Conservation (phyloP, 64 coral and sea anemone species). For the Catalaphyllia jardinei region DNA sequence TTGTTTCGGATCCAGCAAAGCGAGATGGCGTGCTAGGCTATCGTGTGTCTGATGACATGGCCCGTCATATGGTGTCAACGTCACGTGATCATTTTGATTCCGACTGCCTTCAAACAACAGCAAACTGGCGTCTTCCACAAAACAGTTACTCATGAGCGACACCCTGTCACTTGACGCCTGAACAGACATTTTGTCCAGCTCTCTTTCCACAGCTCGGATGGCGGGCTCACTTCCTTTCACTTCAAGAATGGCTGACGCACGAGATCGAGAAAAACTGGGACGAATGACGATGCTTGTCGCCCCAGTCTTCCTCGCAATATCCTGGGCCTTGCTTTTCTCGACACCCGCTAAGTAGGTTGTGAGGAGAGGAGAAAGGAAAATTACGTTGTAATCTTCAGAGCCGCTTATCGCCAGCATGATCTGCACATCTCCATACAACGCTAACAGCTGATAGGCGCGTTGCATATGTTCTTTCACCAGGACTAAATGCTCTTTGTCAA, state of each 20-base stretch:
- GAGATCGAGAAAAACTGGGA: constrained; percentile 38
- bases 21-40: constrained; percentile 5
- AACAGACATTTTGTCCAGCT: constrained; percentile 65
- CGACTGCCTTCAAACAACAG: constrained; percentile 81
- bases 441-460: constrained; percentile 80
- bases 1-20: not conserved
- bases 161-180: constrained; percentile 58
- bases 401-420: constrained; percentile 67
- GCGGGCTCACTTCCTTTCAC: constrained; percentile 81
- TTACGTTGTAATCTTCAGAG: constrained; percentile 61
- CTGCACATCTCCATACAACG: constrained; percentile 70
- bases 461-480: constrained; percentile 87
- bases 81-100: constrained; percentile 32
- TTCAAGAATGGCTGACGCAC: constrained; percentile 61
- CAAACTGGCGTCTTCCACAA: constrained; percentile 81
- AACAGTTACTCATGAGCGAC: constrained; percentile 78
- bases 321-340: constrained; percentile 61
- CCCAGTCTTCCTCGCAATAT: constrained; percentile 72
- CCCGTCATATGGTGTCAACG: constrained; percentile 49
- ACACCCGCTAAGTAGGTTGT: constrained; percentile 67
- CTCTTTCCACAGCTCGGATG: constrained; percentile 68
- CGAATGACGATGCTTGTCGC: constrained; percentile 74
- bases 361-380: constrained; percentile 61
- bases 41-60: constrained; percentile 47
- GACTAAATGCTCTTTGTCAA: constrained; percentile 51